Percentiles rank a stretch among this genome's conserved stretches.
Evolutionary conservation across 64 coral and sea anemone genomes (phyloP).

Genomic region (Pachyseris speciosa): DNA sequence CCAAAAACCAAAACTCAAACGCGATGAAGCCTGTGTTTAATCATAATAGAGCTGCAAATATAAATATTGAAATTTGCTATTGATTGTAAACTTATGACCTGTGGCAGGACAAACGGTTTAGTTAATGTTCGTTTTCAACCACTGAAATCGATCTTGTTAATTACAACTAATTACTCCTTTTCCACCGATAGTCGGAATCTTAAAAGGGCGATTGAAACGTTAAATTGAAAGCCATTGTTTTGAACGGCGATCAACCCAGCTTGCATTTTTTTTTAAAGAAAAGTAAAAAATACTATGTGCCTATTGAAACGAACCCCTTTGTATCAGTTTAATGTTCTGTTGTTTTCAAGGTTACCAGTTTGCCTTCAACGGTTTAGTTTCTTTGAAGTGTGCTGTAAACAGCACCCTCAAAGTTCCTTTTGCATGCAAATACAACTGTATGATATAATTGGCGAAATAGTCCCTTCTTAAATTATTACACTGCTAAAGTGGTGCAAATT

Average conservation of each 20-base stretch:
- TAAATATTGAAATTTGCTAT: constrained; percentile 60
- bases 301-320: background rate
- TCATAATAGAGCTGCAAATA: constrained; percentile 23
- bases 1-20: background rate
- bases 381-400: background rate
- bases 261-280: background rate
- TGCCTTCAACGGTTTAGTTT: background rate
- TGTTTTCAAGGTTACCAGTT: background rate
- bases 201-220: constrained; percentile 2
- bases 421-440: constrained; percentile 38
- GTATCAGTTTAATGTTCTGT: background rate
- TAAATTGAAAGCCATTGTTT: constrained; percentile 32
- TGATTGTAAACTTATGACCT: constrained; percentile 36
- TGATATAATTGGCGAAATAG: constrained; percentile 39
- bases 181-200: constrained; percentile 3
- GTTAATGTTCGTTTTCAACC: constrained; percentile 37
- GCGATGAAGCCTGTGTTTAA: background rate
- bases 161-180: constrained; percentile 35
- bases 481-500: constrained; percentile 43
- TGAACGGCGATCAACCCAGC: background rate
- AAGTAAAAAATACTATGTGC: background rate
- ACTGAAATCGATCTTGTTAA: constrained; percentile 61
- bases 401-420: background rate
- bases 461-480: constrained; percentile 35
- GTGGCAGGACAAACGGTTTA: constrained; percentile 43